A percentile compares a stretch with the other conserved stretches of the same genome.
Conservation (phyloP, 2,113 vertebrate genomes). For the Alouatta palliata region DNA sequence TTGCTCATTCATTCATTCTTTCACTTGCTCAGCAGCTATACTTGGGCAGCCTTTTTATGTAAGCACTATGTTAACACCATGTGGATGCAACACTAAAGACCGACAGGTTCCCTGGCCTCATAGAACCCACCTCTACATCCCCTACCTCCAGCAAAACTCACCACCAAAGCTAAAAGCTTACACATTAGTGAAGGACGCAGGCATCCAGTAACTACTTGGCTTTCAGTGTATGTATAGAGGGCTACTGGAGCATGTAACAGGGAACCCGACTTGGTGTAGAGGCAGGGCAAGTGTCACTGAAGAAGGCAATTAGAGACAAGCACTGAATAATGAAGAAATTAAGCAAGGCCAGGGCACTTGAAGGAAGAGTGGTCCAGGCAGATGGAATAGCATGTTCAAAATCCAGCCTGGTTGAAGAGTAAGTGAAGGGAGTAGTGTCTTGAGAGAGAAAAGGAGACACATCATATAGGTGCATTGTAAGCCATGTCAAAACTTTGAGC, state of each 20-base stretch:
- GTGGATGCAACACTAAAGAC: neutral
- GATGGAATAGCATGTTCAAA: neutral
- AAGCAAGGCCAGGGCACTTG: neutral
- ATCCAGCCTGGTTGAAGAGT: neutral
- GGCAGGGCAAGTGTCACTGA: neutral
- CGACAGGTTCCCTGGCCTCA: neutral
- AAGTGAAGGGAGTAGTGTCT: neutral
- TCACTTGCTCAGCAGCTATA: neutral
- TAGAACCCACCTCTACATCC: neutral
- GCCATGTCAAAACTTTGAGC: neutral
- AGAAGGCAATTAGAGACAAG: neutral
- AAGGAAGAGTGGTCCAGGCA: neutral
- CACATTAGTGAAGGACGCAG: neutral
- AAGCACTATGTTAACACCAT: rapidly evolving
- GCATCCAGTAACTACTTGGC: neutral
- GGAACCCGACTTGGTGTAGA: neutral
- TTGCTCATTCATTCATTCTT: neutral
- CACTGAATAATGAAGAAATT: neutral
- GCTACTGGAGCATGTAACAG: no score
- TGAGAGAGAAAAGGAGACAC: neutral
- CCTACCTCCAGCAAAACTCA: neutral
- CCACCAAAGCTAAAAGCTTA: neutral
- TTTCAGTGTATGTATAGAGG: neutral
- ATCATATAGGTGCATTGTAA: neutral
- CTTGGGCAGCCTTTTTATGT: neutral